These are phyloP conservation scores for Drosophila villosipedis DNA, from an alignment of 2,888 invertebrate species.

Conservation along the genomic window DNA sequence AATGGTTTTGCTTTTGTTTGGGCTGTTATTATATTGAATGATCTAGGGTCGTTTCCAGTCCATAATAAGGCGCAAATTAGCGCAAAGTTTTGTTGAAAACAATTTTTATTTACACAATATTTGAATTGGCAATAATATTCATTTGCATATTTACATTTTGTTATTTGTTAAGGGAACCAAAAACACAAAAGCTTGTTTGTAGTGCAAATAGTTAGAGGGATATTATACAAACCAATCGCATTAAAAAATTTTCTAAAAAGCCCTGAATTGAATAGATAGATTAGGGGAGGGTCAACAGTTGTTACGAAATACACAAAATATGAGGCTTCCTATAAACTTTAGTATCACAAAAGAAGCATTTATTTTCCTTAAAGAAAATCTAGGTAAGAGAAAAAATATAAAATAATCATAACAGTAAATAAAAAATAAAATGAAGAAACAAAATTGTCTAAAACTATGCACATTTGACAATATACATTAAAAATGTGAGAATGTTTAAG, in stretches of 20 bases:
- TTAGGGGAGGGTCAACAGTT: neutral
- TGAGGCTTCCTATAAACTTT: neutral
- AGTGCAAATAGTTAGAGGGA: neutral
- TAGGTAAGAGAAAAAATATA: neutral
- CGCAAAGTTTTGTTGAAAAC: constrained; percentile 16
- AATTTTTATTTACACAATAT: constrained; percentile 9
- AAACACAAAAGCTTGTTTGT: neutral
- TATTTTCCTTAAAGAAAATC: neutral
- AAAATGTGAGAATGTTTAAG: neutral
- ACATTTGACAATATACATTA: neutral
- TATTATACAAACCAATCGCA: neutral
- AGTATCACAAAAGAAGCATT: neutral
- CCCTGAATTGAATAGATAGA: neutral
- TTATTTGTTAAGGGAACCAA: neutral
- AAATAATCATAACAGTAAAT: neutral
- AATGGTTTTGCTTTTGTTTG: neutral
- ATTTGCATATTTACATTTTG: constrained; percentile 17
- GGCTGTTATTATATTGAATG: constrained; percentile 27
- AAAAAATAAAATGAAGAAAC: neutral
- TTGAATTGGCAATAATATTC: constrained; percentile 16
- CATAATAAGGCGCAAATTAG: constrained; percentile 55
- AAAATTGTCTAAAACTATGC: neutral
- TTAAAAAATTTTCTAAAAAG: neutral
- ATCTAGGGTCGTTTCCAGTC: constrained; percentile 25
- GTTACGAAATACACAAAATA: neutral